Evolutionary conservation across 2,888 invertebrate genomes (phyloP).

Genomic region (Diarsia dahlii): DNA sequence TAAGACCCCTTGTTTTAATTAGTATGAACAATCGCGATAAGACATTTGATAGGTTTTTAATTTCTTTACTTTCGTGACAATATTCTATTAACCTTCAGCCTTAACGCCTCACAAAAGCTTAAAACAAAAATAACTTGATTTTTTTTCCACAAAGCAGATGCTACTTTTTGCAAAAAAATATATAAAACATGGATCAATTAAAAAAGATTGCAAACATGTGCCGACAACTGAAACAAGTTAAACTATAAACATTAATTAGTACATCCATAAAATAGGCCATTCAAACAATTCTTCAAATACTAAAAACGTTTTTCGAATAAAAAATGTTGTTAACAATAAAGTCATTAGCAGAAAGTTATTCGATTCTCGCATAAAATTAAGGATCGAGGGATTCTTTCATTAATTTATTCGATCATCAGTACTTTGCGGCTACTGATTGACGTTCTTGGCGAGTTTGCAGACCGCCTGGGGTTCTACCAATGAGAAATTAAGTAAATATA

Average conservation of each 20-base stretch:
- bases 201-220: constrained; percentile 26
- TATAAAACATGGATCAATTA: constrained; percentile 13
- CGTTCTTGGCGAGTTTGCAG: constrained; percentile 61
- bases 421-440: constrained; percentile 60
- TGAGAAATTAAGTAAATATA: constrained; percentile 49
- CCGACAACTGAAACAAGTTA: constrained; percentile 1
- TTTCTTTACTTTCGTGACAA: constrained; percentile 1
- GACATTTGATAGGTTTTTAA: background rate
- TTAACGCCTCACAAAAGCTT: background rate
- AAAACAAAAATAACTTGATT: background rate
- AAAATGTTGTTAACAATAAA: constrained; percentile 77
- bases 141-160: constrained; percentile 24
- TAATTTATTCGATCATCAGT: constrained; percentile 69
- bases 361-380: constrained; percentile 77
- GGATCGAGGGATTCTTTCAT: constrained; percentile 72
- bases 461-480: constrained; percentile 58
- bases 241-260: constrained; percentile 40
- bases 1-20: background rate
- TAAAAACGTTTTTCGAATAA: constrained; percentile 63
- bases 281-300: constrained; percentile 57
- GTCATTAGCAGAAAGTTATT: constrained; percentile 79
- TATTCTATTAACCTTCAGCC: background rate
- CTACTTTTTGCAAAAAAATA: background rate
- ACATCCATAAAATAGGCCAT: constrained; percentile 39
- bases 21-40: background rate